Conservation (phyloP, 2,113 vertebrate genomes). For the Crocuta crocuta region DNA sequence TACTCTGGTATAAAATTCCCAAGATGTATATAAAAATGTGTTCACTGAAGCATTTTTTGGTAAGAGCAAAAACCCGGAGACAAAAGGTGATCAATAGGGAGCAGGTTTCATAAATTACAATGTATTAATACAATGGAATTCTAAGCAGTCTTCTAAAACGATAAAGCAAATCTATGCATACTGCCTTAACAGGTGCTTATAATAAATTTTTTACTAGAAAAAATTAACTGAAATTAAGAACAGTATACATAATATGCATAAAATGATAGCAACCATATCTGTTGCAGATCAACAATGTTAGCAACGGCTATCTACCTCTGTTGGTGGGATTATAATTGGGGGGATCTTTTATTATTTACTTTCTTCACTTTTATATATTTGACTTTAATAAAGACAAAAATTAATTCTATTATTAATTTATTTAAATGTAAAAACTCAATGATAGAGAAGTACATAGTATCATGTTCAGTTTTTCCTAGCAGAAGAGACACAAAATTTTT, state of each 20-base stretch:
- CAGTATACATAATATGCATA: background rate
- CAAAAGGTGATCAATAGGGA: background rate
- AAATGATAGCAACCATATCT: background rate
- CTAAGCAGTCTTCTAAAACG: background rate
- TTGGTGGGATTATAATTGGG: accelerated
- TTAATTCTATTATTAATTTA: background rate
- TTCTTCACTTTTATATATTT: background rate
- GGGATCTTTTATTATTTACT: background rate
- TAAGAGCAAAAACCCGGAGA: background rate
- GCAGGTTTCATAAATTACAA: background rate
- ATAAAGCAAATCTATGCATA: background rate
- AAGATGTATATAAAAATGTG: background rate
- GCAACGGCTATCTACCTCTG: too few relatives aligned
- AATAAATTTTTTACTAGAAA: background rate
- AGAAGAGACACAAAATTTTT: background rate
- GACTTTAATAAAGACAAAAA: background rate
- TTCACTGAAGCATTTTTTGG: background rate
- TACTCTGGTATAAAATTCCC: background rate
- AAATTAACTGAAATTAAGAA: background rate
- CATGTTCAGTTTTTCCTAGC: background rate
- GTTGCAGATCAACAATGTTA: background rate
- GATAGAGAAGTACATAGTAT: background rate
- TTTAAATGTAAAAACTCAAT: background rate
- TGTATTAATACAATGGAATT: background rate
- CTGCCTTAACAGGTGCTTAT: background rate